Evolutionary conservation across 2,113 vertebrate genomes (phyloP).

Genomic region (Acrocephalus kingi): DNA sequence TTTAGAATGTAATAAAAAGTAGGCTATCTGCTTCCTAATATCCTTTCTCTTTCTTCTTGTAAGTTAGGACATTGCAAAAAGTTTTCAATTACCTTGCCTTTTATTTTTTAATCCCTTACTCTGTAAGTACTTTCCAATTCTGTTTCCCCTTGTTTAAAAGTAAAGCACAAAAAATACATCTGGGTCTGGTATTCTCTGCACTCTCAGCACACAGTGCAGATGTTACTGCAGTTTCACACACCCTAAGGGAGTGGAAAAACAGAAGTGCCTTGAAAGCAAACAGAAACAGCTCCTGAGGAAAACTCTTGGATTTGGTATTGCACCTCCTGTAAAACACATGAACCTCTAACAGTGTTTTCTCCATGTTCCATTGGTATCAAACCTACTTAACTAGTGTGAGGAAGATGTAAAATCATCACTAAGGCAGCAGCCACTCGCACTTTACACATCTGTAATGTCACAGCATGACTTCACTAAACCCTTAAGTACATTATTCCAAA

Average conservation of each 20-base stretch:
- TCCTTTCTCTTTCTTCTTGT: not conserved
- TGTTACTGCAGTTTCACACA: not conserved
- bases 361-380: not conserved
- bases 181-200: not conserved
- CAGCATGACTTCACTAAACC: not conserved
- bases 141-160: not conserved
- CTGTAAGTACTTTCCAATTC: not conserved
- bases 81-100: not conserved
- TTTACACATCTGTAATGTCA: not conserved
- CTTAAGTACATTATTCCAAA: not conserved
- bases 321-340: not conserved
- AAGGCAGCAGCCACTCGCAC: not conserved
- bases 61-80: not conserved
- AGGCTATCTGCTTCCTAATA: not conserved
- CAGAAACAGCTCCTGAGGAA: not conserved
- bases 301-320: not conserved
- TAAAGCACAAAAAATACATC: not conserved
- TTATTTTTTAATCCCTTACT: not conserved
- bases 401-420: not conserved
- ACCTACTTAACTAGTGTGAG: not conserved
- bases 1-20: not conserved
- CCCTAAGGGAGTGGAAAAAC: not conserved
- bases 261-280: not conserved
- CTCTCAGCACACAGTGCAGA: not conserved
- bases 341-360: not conserved